Evolutionary conservation across 37 sponge, comb jelly and placozoan species (phyloP), one percentile per base, ranked within the genome.

Genomic region (Hexactinellida sp.): DNA sequence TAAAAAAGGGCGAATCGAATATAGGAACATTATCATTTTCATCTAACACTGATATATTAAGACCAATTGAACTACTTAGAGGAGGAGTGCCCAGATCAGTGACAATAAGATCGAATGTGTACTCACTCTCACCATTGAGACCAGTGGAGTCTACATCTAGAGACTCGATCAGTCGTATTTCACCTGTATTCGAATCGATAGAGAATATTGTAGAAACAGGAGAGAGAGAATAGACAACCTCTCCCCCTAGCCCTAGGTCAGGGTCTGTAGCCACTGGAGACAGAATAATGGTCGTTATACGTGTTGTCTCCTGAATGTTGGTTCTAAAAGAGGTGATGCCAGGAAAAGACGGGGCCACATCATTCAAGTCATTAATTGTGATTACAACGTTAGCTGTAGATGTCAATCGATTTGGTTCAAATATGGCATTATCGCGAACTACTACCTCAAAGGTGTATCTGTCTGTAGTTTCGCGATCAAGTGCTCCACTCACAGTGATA

Each of bases 1-100:
- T 63, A 32, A 7, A 85, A 85, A 16, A 30, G 82, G 37, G 54
- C 3, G 54, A 21, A 85, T 21, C 24, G 82, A 85, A 85, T 23
- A 85, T n/a, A 82, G 86, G 86, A 19, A 54, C 37, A 25, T 85
- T 41, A 85, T 76, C 82, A 54, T 85, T 85, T 23, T 38, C 82
- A 54, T 85, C 86, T 83, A 85, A 38, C 5, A 85, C 83, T 25
- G 82, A 71, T 5, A 85, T 54, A 25, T 7, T 24, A 41, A 85
- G 83, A 9, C 83, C 36, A 63, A 54, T n/a, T 71, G 24, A 24
- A 19, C 54, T 83, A 36, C 13, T 63, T 38, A 85, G 37, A 24
- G 39, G 7, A 63, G 76, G 76, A 23, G 5, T n/a, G 34, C 76
- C 76, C 13, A 21, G 76, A n/a, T 63, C 76, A n/a, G 76, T 28